A percentile compares a stretch with the other conserved stretches of the same genome.
Conservation (phyloP, 53 echinoderm and acorn worm genomes). For the Temnopleurus reevesii region DNA sequence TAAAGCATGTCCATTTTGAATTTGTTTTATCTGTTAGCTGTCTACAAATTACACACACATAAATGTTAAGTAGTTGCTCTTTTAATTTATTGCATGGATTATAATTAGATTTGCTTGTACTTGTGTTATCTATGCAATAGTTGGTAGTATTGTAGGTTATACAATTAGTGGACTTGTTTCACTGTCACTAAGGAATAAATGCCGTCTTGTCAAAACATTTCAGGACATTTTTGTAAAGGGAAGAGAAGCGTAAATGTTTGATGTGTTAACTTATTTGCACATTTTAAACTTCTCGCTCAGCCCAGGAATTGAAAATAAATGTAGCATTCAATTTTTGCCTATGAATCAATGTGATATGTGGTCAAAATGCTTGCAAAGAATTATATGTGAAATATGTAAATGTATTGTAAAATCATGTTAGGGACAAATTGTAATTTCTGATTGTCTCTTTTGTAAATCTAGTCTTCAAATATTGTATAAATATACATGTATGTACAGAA, state of each 20-base stretch:
- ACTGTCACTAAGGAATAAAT: no score
- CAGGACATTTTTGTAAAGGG: no score
- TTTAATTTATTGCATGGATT: not conserved
- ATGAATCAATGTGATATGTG: not conserved
- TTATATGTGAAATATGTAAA: not conserved
- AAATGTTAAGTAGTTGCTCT: not conserved
- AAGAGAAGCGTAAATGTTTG: no score
- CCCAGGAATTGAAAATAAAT: no score
- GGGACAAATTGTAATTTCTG: not conserved
- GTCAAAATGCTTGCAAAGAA: not conserved
- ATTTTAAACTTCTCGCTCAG: no score
- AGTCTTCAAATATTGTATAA: slow-evolving; percentile 38
- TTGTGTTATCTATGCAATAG: slow-evolving; percentile 28
- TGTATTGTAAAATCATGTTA: slow-evolving; percentile 4
- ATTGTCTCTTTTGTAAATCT: slow-evolving; percentile 39
- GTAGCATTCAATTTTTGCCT: slow-evolving; percentile 30
- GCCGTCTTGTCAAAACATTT: no score
- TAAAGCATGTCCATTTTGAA: not conserved
- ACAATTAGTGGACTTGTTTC: no score
- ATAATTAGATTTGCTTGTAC: slow-evolving; percentile 1
- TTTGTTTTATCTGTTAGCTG: not conserved
- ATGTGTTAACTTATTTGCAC: no score
- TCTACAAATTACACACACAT: no score
- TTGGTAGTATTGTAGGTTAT: not conserved
- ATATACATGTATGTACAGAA: slow-evolving; percentile 36